Conservation (phyloP, 30 jellyfish, hydroid and myxozoan species). For the Sanderia malayensis region DNA sequence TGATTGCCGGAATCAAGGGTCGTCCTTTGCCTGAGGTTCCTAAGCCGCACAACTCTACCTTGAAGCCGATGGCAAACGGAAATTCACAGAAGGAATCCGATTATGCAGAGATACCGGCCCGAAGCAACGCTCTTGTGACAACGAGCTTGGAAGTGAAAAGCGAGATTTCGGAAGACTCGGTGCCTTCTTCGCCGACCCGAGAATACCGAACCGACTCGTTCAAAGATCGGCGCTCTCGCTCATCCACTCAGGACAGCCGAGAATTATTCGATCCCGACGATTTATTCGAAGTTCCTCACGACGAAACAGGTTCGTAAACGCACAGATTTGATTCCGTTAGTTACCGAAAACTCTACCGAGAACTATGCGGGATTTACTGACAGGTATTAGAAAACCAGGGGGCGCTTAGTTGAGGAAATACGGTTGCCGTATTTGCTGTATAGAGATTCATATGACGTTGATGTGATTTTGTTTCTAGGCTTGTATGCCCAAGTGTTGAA, state of each 20-base stretch:
- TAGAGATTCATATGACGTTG: too few relatives aligned
- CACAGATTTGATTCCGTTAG: too few relatives aligned
- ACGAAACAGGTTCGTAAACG: constrained; percentile 55
- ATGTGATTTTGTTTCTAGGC: constrained; percentile 36
- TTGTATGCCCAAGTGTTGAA: constrained; percentile 73
- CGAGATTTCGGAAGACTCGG: constrained; percentile 74
- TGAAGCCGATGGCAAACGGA: constrained; percentile 45
- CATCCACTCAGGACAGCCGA: constrained; percentile 81
- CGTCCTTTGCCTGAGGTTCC: constrained; percentile 95
- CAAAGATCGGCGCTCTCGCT: constrained; percentile 59
- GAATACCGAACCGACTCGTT: constrained; percentile 31
- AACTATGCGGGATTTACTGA: too few relatives aligned
- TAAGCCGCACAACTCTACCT: constrained; percentile 12
- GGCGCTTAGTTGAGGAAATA: too few relatives aligned
- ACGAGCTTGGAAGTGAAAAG: constrained; percentile 18
- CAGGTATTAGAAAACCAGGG: too few relatives aligned
- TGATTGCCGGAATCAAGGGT: constrained; percentile 68
- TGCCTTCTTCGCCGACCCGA: constrained; percentile 77
- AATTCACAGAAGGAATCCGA: constrained; percentile 39
- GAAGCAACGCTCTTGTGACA: constrained; percentile 38
- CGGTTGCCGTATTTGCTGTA: too few relatives aligned
- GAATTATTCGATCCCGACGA: constrained; percentile 44
- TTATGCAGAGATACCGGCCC: constrained; percentile 59
- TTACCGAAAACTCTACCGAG: too few relatives aligned
- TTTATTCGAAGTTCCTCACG: constrained; percentile 70